Base-by-base conservation (phyloP, 2,888 invertebrate species). In the Pammene aurita region DNA sequence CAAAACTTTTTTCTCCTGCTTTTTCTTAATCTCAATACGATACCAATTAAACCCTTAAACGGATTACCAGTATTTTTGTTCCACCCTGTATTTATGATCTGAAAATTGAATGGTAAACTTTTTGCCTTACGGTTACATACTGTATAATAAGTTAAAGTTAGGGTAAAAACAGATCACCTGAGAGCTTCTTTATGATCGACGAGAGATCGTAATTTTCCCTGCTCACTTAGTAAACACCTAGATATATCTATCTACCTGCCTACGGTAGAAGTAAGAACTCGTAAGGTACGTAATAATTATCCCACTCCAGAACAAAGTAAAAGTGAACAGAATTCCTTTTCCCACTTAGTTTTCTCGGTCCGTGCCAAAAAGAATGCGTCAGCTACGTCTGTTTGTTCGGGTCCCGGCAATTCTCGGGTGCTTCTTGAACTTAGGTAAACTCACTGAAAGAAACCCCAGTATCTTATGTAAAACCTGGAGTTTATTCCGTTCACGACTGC, bases 331-430 rank as follows among this genome's bases (percentile, higher is more conserved):
- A 80, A 58, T 82, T 84, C 82, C 82, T 85, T 84, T 87, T 86
- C 82, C 82, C 83, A 82, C 85, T 85, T 85, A 87, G 86, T 87
- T 89, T 88, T 88, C 86, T 84, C 85, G 84, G 81, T 84, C 86
- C 86, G 85, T 86, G 86, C 87, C 79, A 85, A 86, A 87, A 84
- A 76, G 83, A 84, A 85, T 85, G 86, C 86, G 87, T 80, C 79
- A 76, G 77, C 82, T 78, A 78, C 79, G 86, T 84, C 85, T 83
- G 82, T 80, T 81, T 80, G 10, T 34, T 14, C 16, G 61, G 38
- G 41, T 79, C 77, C 76, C 72, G 76, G 75, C 77, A 75, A 81
- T 78, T 77, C 74, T 76, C 75, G 78, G 74, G 67, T 68, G 71
- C 70, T 72, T 55, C 61, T 46, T 61, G 16, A 61, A 61, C 61